Evolutionary conservation across 2,113 vertebrate species (phyloP).

Genomic region (Chlorodrepanis virens): DNA sequence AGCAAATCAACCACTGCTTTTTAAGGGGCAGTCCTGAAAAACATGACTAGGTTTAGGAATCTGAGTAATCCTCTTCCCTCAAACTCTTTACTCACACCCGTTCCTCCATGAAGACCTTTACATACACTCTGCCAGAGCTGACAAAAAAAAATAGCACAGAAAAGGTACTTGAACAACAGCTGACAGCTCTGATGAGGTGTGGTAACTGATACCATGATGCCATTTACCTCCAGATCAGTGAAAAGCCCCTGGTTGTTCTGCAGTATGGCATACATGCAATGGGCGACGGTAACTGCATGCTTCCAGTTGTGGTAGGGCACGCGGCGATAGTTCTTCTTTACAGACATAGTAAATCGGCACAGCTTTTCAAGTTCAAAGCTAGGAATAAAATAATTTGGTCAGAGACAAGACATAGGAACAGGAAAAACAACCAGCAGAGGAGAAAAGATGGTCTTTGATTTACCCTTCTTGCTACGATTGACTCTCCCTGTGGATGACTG

Average conservation of each 20-base stretch:
- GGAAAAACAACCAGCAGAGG: neutral
- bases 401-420: neutral
- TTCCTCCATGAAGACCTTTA: neutral
- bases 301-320: constrained; percentile 99
- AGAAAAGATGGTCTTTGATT: neutral
- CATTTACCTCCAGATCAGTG: constrained; percentile 91
- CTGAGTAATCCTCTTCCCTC: neutral
- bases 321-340: constrained; percentile 95
- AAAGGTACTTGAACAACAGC: neutral
- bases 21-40: neutral
- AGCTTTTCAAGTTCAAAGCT: constrained; percentile 97
- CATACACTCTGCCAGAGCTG: neutral
- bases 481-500: neutral
- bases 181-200: neutral
- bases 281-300: constrained; percentile 92
- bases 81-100: rapidly evolving
- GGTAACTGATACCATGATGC: neutral
- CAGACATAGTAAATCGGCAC: constrained; percentile 98
- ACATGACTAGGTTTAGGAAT: neutral
- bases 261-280: constrained; percentile 97
- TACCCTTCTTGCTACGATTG: neutral
- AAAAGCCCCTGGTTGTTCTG: constrained; percentile 88
- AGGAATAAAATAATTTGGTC: neutral
- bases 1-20: neutral
- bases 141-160: neutral